Percentiles rank a stretch among this genome's conserved stretches.
phyloP scores from a whole-genome alignment of 1,140 invertebrate genomes.

The Melitaea cinxia region DNA sequence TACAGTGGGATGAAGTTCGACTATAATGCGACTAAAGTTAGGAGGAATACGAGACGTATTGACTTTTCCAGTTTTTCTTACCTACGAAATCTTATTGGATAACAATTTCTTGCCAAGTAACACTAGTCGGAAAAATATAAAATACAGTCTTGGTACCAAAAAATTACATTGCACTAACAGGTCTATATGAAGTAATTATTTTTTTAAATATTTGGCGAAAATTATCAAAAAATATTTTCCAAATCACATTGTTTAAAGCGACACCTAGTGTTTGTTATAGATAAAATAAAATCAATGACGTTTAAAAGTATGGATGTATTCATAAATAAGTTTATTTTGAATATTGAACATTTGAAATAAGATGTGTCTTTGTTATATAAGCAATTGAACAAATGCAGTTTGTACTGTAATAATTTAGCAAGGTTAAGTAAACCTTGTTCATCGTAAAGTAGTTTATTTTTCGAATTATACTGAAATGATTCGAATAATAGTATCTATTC shows the following conservation, averaged over 20 bases:
- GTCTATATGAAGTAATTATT: not conserved
- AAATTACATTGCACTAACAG: not conserved
- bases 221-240: not conserved
- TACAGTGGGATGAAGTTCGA: slow-evolving; percentile 49
- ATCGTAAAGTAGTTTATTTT: no score
- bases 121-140: not conserved
- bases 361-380: no score
- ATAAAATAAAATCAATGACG: slow-evolving; percentile 46
- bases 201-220: not conserved
- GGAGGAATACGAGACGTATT: slow-evolving; percentile 13
- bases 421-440: no score
- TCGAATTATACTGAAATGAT: no score
- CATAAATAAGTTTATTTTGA: not conserved
- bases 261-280: slow-evolving; percentile 37
- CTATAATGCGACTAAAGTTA: slow-evolving; percentile 48
- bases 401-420: no score
- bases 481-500: no score
- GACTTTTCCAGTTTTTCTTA: slow-evolving; percentile 26
- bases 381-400: no score
- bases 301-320: slow-evolving; percentile 26
- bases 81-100: slow-evolving; percentile 33
- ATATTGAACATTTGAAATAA: not conserved
- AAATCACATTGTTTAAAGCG: slow-evolving; percentile 20
- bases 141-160: not conserved
- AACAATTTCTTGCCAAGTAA: slow-evolving; percentile 10